Evolutionary conservation across 2,888 invertebrate species (phyloP).

Genomic region (Coelogynopora nodosa): DNA sequence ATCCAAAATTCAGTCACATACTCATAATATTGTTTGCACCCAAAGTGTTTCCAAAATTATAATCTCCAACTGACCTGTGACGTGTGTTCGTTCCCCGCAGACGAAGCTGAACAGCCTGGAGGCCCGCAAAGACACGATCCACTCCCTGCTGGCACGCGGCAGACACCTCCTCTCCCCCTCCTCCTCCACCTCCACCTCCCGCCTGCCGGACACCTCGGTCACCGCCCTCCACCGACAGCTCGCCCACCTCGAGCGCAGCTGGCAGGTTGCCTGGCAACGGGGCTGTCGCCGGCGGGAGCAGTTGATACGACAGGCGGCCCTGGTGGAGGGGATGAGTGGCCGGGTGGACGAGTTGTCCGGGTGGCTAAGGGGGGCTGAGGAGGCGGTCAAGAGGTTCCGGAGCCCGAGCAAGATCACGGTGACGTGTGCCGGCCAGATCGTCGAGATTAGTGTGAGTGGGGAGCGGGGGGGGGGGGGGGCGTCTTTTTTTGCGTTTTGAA

Average conservation of each 20-base stretch:
- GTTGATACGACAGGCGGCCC: slow-evolving; percentile 57
- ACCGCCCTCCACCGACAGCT: neutral
- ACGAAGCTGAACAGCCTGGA: neutral
- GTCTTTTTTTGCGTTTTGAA: no score
- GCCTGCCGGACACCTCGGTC: neutral
- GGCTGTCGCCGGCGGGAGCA: slow-evolving; percentile 50
- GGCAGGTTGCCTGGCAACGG: neutral
- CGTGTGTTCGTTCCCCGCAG: neutral
- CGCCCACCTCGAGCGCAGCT: neutral
- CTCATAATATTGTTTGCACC: no score
- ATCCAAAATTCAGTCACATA: no score
- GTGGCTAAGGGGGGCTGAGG: slow-evolving; percentile 60
- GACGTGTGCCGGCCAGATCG: slow-evolving; percentile 12
- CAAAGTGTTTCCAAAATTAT: no score
- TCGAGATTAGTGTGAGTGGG: neutral
- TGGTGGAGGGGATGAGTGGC: slow-evolving; percentile 59
- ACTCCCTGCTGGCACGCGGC: neutral
- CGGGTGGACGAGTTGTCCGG: slow-evolving; percentile 60
- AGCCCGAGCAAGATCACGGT: slow-evolving; percentile 60
- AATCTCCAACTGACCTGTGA: neutral
- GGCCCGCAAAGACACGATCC: neutral
- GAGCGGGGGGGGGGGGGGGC: no score
- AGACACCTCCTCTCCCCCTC: neutral
- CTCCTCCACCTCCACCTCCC: neutral
- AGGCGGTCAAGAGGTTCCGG: slow-evolving; percentile 57